Evolutionary conservation across 2,113 vertebrate genomes (phyloP), one percentile per base, ranked within the genome.

Genomic region (Gallinago undulata): DNA sequence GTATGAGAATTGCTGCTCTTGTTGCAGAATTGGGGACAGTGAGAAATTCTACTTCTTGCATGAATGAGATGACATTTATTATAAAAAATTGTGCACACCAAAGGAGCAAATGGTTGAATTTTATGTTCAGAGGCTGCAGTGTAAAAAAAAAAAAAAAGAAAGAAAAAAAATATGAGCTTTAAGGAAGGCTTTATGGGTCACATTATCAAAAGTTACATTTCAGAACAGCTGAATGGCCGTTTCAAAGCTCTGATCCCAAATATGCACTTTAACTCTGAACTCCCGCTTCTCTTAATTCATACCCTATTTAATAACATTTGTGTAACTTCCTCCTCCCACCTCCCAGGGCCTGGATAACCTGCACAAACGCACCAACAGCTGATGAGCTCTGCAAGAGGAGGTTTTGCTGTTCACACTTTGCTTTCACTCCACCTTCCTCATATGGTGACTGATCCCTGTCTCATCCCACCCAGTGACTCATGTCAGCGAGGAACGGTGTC

Each of bases 121-220:
- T 95, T 92, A 94, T 74, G 67, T 90, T 89, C 79, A 56, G 68
- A 89, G 39, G 33, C 50, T 4, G 1, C 57, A 74, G 21, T 13
- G 33, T 55, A 2, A 66, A 70, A 84, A 43, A 21, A 27, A 57
- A 45, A 41, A 51, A 74, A 18, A 82, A 79, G 3, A 70, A 67
- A 59, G 59, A 92, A 47, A 11, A 68, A 79, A 24, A 77, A 31
- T 37, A 37, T 84, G 92, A 95, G 91, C 79, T 89, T 94, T 72
- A 74, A 72, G 56, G 48, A 60, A 60, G 90, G 35, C 30, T 85
- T 92, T 90, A 90, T 94, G 86, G 83, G 74, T 67, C 90, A 75
- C 24, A 35, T 89, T 89, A 92, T 80, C 80, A 89, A 39, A 93
- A 95, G 90, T 70, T 92, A 47, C 57, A 51, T 86, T 93, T 94